Conservation (phyloP, 1,140 invertebrate species). For the Drosophila ambigua region DNA sequence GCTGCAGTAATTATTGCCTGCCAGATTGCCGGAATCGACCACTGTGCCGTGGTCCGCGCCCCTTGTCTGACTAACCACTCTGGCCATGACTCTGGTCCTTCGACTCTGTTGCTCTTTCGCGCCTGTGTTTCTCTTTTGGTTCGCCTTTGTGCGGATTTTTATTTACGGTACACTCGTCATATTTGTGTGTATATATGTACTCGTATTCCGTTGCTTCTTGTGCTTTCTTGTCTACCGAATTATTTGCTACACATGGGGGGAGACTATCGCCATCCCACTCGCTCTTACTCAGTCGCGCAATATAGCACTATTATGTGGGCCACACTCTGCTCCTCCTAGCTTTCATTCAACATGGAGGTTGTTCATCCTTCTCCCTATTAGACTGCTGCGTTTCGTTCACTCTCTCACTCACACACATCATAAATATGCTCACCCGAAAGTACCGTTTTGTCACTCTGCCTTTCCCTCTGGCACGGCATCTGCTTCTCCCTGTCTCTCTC, state of each 20-base stretch:
- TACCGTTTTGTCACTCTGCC: conserved; percentile 60
- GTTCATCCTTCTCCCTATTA: too few relatives aligned
- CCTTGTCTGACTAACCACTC: too few relatives aligned
- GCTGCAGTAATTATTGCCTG: too few relatives aligned
- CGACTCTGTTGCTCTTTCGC: background rate
- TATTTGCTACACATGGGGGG: conserved; percentile 42
- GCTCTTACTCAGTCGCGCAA: too few relatives aligned
- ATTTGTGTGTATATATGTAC: background rate
- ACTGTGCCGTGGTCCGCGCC: too few relatives aligned
- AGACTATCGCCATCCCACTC: too few relatives aligned
- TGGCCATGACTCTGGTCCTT: background rate
- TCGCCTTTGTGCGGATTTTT: conserved; percentile 15
- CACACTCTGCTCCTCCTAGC: too few relatives aligned
- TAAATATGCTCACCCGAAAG: conserved; percentile 66
- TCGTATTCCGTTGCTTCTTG: conserved; percentile 37
- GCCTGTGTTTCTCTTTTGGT: background rate
- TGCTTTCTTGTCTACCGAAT: conserved; percentile 45
- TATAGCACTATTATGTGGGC: too few relatives aligned
- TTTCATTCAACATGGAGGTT: too few relatives aligned
- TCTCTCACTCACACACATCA: conserved; percentile 46
- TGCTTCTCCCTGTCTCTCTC: background rate
- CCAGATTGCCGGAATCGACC: too few relatives aligned
- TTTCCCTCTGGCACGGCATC: too few relatives aligned
- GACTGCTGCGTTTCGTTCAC: background rate
- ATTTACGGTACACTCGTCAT: conserved; percentile 5